phyloP scores from a whole-genome alignment of 2,888 invertebrate genomes.

The Chaetogeoica ovagalla region DNA sequence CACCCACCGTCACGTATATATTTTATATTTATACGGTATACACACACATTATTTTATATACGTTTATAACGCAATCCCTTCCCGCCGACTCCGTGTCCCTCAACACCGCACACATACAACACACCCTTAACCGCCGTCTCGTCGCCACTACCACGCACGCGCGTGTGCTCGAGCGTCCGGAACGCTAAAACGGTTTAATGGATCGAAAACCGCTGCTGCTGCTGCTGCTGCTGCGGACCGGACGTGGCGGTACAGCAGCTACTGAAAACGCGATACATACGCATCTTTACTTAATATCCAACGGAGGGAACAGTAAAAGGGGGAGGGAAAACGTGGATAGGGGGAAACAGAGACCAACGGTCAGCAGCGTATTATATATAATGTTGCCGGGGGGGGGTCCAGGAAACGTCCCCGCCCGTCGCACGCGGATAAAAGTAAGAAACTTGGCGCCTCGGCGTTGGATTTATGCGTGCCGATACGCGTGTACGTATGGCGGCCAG shows the following conservation, averaged over 20 bases:
- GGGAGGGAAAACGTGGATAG: no score
- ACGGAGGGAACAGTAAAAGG: neutral
- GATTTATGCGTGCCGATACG: slow-evolving; percentile 26
- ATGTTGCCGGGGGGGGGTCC: slow-evolving; percentile 12
- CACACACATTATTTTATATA: no score
- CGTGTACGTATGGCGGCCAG: neutral
- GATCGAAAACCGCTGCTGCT: slow-evolving; percentile 49
- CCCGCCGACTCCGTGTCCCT: no score
- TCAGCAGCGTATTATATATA: slow-evolving; percentile 18
- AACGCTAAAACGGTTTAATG: slow-evolving; percentile 53
- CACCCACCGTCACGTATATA: no score
- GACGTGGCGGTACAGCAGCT: slow-evolving; percentile 29
- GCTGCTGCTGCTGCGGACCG: slow-evolving; percentile 17
- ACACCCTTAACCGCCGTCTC: neutral
- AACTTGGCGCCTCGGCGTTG: slow-evolving; percentile 47
- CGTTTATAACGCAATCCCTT: no score
- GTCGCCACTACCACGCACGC: neutral
- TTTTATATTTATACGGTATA: no score
- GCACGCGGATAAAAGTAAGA: slow-evolving; percentile 39
- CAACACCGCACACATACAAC: no score
- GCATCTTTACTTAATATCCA: slow-evolving; percentile 43
- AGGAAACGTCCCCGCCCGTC: slow-evolving; percentile 30
- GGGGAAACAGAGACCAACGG: slow-evolving; percentile 12
- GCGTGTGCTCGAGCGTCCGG: neutral
- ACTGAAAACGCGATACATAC: neutral